phyloP scores from a whole-genome alignment of 2,797 vertebrate genomes.

The Spinus pinus region DNA sequence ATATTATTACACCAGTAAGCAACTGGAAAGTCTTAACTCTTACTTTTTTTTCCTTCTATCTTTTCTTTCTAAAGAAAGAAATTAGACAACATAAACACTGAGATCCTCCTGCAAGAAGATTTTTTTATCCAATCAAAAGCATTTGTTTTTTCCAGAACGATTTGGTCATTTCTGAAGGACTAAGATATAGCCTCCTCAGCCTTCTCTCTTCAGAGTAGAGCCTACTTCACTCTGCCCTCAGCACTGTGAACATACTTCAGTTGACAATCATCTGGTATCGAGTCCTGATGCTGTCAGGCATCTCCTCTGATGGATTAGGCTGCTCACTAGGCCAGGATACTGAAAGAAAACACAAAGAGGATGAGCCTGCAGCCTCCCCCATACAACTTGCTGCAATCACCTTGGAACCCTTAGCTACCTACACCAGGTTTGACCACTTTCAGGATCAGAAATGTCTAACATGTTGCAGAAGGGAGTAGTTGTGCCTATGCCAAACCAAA shows the following conservation, averaged over 20 bases:
- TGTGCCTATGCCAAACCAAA: not conserved
- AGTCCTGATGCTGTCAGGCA: not conserved
- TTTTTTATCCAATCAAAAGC: not conserved
- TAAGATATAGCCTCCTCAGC: not conserved
- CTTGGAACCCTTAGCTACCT: not conserved
- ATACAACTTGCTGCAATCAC: not conserved
- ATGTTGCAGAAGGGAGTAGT: not conserved
- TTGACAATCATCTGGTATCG: not conserved
- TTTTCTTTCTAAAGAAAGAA: not conserved
- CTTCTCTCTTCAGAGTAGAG: not conserved
- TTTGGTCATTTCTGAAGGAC: not conserved
- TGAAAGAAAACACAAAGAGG: not conserved
- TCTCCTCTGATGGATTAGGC: not conserved
- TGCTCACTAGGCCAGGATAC: not conserved
- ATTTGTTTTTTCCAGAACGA: not conserved
- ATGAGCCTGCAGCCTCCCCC: not conserved
- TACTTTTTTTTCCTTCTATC: not conserved
- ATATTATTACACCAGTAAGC: not conserved
- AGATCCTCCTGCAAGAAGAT: not conserved
- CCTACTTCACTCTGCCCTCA: not conserved
- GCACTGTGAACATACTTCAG: not conserved
- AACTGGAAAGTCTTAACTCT: not conserved
- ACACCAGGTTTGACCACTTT: not conserved
- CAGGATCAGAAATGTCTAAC: not conserved
- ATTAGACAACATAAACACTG: not conserved